Evolutionary conservation across 2,888 invertebrate species (phyloP).

Genomic region (Cryptocephalus moraei): DNA sequence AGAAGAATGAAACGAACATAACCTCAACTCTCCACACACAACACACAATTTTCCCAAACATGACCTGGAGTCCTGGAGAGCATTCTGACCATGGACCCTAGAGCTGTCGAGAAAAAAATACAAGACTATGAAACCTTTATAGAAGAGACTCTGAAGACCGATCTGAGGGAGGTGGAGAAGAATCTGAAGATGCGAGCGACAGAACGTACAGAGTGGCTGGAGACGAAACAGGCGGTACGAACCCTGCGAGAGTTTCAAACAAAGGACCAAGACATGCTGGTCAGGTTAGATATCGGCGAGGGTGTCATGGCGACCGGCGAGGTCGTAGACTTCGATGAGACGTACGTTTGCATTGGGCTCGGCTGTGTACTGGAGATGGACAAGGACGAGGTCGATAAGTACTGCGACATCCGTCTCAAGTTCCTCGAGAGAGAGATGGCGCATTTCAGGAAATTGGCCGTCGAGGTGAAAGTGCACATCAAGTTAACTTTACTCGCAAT

Average conservation of each 20-base stretch:
- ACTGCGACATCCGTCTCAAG: conserved; percentile 31
- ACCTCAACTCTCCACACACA: no score
- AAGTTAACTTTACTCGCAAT: conserved; percentile 35
- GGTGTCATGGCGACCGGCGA: conserved; percentile 26
- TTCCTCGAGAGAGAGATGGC: conserved; percentile 31
- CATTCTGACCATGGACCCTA: conserved; percentile 14
- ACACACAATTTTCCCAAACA: no score
- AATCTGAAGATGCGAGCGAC: conserved; percentile 21
- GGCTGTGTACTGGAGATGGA: conserved; percentile 34
- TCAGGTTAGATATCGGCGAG: conserved; percentile 21
- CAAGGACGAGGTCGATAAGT: conserved; percentile 33
- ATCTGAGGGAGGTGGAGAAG: conserved; percentile 30
- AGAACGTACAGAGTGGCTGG: conserved; percentile 31
- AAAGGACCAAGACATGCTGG: conserved; percentile 26
- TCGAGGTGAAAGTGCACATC: conserved; percentile 35
- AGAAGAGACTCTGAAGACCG: conserved; percentile 31
- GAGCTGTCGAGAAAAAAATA: conserved; percentile 24
- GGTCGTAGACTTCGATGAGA: conserved; percentile 26
- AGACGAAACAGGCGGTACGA: conserved; percentile 27
- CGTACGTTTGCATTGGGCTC: conserved; percentile 31
- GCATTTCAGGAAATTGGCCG: conserved; percentile 32
- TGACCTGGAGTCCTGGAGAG: no score
- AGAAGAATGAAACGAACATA: no score
- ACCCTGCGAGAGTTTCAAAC: conserved; percentile 25
- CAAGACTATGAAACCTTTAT: conserved; percentile 32